Evolutionary conservation across 2,797 vertebrate genomes (phyloP).

Genomic region (Echiichthys vipera): DNA sequence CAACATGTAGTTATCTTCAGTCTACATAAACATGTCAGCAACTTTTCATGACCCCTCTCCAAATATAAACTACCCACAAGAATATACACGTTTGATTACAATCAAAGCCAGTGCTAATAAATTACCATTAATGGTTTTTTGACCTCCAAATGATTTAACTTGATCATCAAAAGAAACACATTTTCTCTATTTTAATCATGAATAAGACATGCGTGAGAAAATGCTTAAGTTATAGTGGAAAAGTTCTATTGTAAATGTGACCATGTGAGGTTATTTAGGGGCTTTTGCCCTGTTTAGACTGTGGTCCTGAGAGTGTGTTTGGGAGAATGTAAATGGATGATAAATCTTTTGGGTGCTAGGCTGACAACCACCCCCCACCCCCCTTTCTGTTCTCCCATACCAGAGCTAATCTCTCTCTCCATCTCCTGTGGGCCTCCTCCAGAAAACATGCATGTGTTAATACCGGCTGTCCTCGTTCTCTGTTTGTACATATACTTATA

Average conservation of each 20-base stretch:
- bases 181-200: neutral
- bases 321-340: conserved; percentile 77
- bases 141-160: neutral
- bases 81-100: conserved; percentile 51
- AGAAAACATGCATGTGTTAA: conserved; percentile 7
- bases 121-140: conserved; percentile 11
- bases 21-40: conserved; percentile 40
- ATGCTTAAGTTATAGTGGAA: conserved; percentile 36
- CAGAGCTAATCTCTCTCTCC: conserved; percentile 23
- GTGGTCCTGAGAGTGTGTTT: conserved; percentile 64
- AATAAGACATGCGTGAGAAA: neutral
- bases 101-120: conserved; percentile 3
- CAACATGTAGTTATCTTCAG: conserved; percentile 24
- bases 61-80: conserved; percentile 44
- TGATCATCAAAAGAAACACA: neutral
- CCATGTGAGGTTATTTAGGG: conserved; percentile 61
- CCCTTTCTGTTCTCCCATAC: conserved; percentile 42
- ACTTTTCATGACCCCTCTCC: conserved; percentile 28
- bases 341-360: conserved; percentile 65
- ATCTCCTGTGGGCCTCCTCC: conserved; percentile 16
- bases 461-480: too few relatives aligned
- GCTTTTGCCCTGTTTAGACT: conserved; percentile 68
- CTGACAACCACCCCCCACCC: conserved; percentile 37
- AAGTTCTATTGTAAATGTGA: conserved; percentile 49
- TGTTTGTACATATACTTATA: too few relatives aligned